phyloP scores from a whole-genome alignment of 2,888 invertebrate genomes.

The Tethea ocularis region DNA sequence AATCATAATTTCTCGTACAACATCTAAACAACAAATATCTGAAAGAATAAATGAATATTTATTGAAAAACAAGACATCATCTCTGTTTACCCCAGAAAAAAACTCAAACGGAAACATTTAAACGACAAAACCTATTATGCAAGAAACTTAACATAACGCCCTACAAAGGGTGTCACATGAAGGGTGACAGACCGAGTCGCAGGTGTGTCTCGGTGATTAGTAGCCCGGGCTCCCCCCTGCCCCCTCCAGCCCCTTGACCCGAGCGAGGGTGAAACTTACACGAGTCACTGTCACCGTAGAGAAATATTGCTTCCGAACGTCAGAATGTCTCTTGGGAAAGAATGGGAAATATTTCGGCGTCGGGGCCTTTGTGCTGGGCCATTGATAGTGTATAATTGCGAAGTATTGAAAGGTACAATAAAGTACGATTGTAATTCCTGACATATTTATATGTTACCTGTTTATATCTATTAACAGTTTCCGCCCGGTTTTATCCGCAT shows the following conservation, averaged over 20 bases:
- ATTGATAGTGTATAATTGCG: neutral
- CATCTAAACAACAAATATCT: too few species aligned
- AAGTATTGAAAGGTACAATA: neutral
- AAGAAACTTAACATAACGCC: constrained; percentile 1
- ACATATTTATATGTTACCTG: neutral
- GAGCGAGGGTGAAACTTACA: neutral
- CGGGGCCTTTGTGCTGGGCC: neutral
- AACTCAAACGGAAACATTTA: neutral
- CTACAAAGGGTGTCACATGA: constrained; percentile 5
- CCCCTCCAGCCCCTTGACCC: neutral
- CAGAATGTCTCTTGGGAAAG: neutral
- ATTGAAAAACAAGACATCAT: neutral
- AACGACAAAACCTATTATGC: neutral
- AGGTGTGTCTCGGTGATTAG: constrained; percentile 26
- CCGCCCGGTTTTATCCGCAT: too few species aligned
- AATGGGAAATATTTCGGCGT: neutral
- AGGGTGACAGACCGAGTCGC: constrained; percentile 11
- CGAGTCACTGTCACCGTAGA: neutral
- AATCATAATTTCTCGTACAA: too few species aligned
- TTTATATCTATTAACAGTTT: too few species aligned
- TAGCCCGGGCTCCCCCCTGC: constrained; percentile 8
- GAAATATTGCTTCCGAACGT: neutral
- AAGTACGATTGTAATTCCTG: neutral
- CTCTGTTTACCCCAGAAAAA: neutral
- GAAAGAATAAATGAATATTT: too few species aligned